Evolutionary conservation across 2,888 invertebrate species (phyloP), one percentile per base, ranked within the genome.

Genomic region (Aproaerema taeniolella): DNA sequence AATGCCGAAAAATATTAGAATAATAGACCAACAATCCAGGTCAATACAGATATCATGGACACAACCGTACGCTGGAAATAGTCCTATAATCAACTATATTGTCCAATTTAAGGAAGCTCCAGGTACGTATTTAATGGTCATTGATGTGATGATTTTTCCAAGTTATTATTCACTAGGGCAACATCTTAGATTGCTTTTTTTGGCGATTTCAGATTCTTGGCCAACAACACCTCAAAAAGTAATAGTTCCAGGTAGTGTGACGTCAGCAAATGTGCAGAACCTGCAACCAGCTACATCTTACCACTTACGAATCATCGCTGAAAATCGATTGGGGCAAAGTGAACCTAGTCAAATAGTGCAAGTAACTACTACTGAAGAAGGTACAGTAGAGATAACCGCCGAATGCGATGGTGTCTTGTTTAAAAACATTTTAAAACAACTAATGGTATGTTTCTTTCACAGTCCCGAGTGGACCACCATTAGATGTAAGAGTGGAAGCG

Each of bases 1-100:
- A 74, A 92, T 94, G 70, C 96, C 97, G 2, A 92, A 93, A 66
- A 95, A 95, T 66, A 91, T 96, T 49, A 89, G 93, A 53, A 92
- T 96, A 36, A 91, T 93, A 59, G 95, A 95, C 51, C 94, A 94
- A 64, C 92, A 94, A 57, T 95, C 96, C 42, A 89, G 95, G 43
- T 91, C 93, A 15, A 91, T 96, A 47, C 93, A 94, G 58, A 88
- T 97, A 56, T 93, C 95, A 1, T 97, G 97, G 97, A 93, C 93
- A 17, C 93, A 93, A 52, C 95, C 96, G 7, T 95, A 95, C 64
- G 93, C 94, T 49, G 95, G 95, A 44, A 95, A 95, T 61, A 95
- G 95, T 70, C 94, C 95, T 15, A 93, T 97, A 48, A 93, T 92
- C 45, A 93, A 93, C 69, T 97, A 96, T 71, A 93, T 95, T 46